Percentiles rank a stretch among this genome's conserved stretches.
Evolutionary conservation across 2,113 vertebrate genomes (phyloP).

Genomic region (Pteronura brasiliensis): DNA sequence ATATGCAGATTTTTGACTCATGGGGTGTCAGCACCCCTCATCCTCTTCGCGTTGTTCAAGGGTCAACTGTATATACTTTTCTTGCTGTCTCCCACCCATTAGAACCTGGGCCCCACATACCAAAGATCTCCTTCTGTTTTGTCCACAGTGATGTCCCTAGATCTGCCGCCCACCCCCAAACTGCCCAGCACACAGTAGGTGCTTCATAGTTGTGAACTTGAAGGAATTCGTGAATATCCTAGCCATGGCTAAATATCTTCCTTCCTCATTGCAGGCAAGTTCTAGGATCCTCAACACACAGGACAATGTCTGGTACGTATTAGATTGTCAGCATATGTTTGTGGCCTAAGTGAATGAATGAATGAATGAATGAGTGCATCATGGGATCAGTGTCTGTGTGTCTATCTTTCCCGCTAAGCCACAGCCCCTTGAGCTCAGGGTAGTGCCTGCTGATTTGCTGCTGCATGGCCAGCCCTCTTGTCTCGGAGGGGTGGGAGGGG

Average conservation of each 20-base stretch:
- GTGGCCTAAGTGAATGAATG: background rate
- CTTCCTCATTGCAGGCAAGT: background rate
- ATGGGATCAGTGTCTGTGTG: too few species aligned
- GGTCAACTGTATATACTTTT: background rate
- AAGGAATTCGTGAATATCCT: too few species aligned
- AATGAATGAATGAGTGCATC: background rate
- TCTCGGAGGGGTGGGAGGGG: accelerated
- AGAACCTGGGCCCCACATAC: background rate
- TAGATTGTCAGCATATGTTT: accelerated
- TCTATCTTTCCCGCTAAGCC: background rate
- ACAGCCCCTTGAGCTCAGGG: background rate
- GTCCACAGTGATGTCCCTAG: background rate
- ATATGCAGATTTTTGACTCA: background rate
- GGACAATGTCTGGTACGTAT: background rate
- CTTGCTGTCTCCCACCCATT: background rate
- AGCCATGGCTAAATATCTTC: background rate
- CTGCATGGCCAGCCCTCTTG: background rate
- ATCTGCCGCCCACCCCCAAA: background rate
- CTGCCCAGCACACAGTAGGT: background rate
- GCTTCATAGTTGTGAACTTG: background rate
- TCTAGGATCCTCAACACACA: background rate
- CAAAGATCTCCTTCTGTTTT: background rate
- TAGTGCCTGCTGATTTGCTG: background rate
- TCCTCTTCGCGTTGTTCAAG: background rate
- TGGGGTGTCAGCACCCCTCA: too few species aligned